Percentiles rank a stretch among this genome's conserved stretches.
Evolutionary conservation across 2,797 vertebrate species (phyloP).

Genomic region (Nannoperca australis): DNA sequence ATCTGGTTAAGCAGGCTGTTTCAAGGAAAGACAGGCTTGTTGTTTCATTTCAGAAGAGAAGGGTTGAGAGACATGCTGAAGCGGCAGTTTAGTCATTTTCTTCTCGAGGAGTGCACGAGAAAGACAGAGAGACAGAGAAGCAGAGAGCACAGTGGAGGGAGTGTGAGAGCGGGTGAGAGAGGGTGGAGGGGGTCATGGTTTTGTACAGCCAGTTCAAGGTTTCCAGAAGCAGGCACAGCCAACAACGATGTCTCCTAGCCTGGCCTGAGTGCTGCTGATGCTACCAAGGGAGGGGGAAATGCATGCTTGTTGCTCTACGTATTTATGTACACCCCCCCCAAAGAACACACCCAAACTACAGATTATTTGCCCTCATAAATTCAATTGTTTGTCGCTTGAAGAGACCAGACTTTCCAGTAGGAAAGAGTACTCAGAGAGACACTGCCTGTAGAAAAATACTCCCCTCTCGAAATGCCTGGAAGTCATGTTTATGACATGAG

Average conservation of each 20-base stretch:
- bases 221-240: slow-evolving; percentile 88
- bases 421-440: slow-evolving; percentile 11
- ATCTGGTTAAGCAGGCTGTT: slow-evolving; percentile 79
- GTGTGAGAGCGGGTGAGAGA: slow-evolving; percentile 72
- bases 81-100: slow-evolving; percentile 79
- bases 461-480: slow-evolving; percentile 8
- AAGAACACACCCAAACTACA: slow-evolving; percentile 10
- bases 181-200: slow-evolving; percentile 70
- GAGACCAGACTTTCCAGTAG: slow-evolving; percentile 47
- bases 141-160: slow-evolving; percentile 69
- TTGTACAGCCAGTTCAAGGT: slow-evolving; percentile 83
- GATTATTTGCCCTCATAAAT: slow-evolving; percentile 20
- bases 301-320: slow-evolving; percentile 77
- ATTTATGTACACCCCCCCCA: not conserved
- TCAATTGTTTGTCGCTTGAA: slow-evolving; percentile 18
- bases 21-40: slow-evolving; percentile 70
- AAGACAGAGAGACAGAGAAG: slow-evolving; percentile 65
- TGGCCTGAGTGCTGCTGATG: slow-evolving; percentile 71
- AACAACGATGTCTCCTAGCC: slow-evolving; percentile 77
- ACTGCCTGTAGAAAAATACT: slow-evolving; percentile 69
- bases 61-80: slow-evolving; percentile 84
- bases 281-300: slow-evolving; percentile 45
- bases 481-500: not conserved
- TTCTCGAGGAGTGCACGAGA: slow-evolving; percentile 79
- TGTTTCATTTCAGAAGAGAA: slow-evolving; percentile 69